Conservation (phyloP, 2,888 invertebrate species). For the Polydrusus cervinus region DNA sequence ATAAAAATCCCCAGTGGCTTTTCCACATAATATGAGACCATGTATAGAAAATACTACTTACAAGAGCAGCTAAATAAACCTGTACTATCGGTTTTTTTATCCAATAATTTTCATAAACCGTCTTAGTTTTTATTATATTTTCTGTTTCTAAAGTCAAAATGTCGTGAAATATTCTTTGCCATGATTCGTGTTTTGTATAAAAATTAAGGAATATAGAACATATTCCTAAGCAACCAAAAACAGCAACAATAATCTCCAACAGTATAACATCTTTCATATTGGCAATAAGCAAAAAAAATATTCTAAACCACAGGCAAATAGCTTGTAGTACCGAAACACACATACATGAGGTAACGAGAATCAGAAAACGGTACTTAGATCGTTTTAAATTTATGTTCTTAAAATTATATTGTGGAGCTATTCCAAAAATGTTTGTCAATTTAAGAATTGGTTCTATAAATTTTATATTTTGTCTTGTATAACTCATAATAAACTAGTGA, state of each 20-base stretch:
- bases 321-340: not conserved
- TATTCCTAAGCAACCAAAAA: not conserved
- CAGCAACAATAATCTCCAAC: not conserved
- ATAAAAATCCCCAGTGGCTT: too few species aligned
- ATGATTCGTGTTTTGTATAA: not conserved
- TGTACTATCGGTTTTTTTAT: not conserved
- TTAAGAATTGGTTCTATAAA: not conserved
- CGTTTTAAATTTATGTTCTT: not conserved
- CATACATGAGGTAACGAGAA: not conserved
- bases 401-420: slow-evolving; percentile 5
- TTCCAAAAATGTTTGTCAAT: not conserved
- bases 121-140: not conserved
- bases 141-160: not conserved
- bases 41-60: too few species aligned
- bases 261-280: not conserved
- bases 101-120: not conserved
- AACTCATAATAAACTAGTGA: not conserved
- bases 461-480: slow-evolving; percentile 5
- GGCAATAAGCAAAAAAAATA: not conserved
- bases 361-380: not conserved
- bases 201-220: not conserved
- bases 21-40: too few species aligned
- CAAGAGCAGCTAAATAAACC: not conserved
- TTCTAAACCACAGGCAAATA: not conserved
- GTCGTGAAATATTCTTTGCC: not conserved